phyloP scores from a whole-genome alignment of 2,888 invertebrate genomes.

The Scaptomyza tumidula region DNA sequence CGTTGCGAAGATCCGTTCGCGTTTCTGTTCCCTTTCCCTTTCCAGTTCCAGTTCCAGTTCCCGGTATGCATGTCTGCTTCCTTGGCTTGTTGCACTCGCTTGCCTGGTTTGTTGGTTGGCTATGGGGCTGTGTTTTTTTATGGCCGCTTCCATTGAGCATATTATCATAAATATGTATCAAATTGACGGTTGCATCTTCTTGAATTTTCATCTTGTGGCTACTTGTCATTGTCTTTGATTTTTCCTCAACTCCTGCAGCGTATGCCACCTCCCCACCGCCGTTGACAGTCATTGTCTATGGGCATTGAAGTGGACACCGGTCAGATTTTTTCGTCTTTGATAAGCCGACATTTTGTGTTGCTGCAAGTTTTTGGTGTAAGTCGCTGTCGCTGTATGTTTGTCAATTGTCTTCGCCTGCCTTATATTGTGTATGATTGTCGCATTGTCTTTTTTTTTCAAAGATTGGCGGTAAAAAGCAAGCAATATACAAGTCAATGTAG shows the following conservation, averaged over 20 bases:
- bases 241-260: constrained; percentile 64
- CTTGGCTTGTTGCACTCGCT: constrained; percentile 25
- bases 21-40: constrained; percentile 19
- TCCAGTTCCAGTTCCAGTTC: constrained; percentile 25
- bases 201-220: constrained; percentile 78
- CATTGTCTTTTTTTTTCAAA: constrained; percentile 53
- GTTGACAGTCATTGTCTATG: constrained; percentile 61
- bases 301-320: constrained; percentile 65
- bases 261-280: background rate
- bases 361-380: constrained; percentile 54
- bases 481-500: constrained; percentile 25
- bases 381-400: constrained; percentile 54
- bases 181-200: constrained; percentile 80
- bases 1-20: constrained; percentile 29
- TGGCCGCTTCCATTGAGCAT: constrained; percentile 62
- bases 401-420: constrained; percentile 49
- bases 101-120: constrained; percentile 3
- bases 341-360: constrained; percentile 70
- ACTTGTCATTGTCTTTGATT: constrained; percentile 80
- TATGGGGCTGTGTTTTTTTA: constrained; percentile 52
- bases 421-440: constrained; percentile 47
- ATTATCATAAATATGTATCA: constrained; percentile 79
- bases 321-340: constrained; percentile 54
- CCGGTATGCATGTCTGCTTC: constrained; percentile 13
- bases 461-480: constrained; percentile 27